A percentile compares a stretch with the other conserved stretches of the same genome.
Conservation (phyloP, 2,797 vertebrate genomes). For the Spatula clypeata region DNA sequence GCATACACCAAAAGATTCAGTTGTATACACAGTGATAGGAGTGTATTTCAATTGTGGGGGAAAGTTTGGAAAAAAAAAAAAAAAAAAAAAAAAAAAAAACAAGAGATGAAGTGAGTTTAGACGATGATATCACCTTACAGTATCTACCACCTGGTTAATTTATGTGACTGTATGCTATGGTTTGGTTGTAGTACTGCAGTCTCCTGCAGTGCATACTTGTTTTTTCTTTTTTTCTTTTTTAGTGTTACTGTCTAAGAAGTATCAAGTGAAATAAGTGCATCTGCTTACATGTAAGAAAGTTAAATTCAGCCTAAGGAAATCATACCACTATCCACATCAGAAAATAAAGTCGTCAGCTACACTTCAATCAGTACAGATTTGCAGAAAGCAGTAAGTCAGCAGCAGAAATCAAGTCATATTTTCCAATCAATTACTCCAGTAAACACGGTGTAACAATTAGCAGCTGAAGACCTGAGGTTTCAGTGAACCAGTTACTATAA, state of each 20-base stretch:
- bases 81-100: background rate
- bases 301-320: background rate
- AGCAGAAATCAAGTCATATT: conserved; percentile 19
- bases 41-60: background rate
- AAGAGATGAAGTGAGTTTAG: background rate
- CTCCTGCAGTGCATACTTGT: background rate
- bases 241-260: background rate
- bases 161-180: background rate
- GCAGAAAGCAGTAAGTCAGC: background rate
- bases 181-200: background rate
- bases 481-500: background rate
- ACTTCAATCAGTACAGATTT: background rate
- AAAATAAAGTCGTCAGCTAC: background rate
- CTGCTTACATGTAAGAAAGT: background rate
- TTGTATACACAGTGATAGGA: background rate
- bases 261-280: background rate
- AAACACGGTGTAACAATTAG: conserved; percentile 9
- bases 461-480: background rate
- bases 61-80: no score
- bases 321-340: background rate
- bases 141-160: background rate
- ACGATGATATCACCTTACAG: background rate
- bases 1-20: background rate
- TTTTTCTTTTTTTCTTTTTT: background rate
- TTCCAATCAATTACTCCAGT: conserved; percentile 42